phyloP scores from a whole-genome alignment of 1,140 invertebrate genomes.

The Alviniconcha marisindica region DNA sequence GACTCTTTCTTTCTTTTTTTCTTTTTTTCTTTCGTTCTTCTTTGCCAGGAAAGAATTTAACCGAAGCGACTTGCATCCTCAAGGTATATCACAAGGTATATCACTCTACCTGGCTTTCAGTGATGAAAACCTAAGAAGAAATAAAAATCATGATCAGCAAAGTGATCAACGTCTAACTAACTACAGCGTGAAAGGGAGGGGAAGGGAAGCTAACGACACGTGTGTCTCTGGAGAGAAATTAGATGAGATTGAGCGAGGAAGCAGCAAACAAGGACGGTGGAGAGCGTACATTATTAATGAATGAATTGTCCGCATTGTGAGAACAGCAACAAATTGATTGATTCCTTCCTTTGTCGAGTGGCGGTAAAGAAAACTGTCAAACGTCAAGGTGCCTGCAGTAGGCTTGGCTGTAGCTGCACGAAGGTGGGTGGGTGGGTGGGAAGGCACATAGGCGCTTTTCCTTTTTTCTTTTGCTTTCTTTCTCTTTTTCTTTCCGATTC shows the following conservation, averaged over 20 bases:
- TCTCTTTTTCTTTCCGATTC: slow-evolving; percentile 3
- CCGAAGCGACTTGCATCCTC: too few species aligned
- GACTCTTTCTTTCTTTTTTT: too few species aligned
- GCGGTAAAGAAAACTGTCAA: neutral
- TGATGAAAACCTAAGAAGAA: too few species aligned
- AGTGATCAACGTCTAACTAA: too few species aligned
- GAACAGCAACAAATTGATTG: slow-evolving; percentile 30
- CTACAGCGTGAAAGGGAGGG: too few species aligned
- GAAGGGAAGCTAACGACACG: neutral
- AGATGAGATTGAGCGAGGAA: slow-evolving; percentile 23
- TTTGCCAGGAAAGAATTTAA: too few species aligned
- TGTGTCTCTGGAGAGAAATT: slow-evolving; percentile 14
- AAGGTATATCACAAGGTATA: too few species aligned
- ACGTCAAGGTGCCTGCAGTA: neutral
- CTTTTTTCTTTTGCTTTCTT: neutral
- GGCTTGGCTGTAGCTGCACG: too few species aligned
- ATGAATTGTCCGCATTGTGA: neutral
- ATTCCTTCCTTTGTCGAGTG: slow-evolving; percentile 6
- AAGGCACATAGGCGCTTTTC: neutral
- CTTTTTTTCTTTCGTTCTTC: too few species aligned
- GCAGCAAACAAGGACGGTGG: slow-evolving; percentile 18
- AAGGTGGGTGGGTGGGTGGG: neutral
- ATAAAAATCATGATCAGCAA: too few species aligned
- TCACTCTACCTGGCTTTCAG: too few species aligned
- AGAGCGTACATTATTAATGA: slow-evolving; percentile 25